Base-by-base conservation (phyloP, 2,113 vertebrate genomes). In the Rhineura floridana region DNA sequence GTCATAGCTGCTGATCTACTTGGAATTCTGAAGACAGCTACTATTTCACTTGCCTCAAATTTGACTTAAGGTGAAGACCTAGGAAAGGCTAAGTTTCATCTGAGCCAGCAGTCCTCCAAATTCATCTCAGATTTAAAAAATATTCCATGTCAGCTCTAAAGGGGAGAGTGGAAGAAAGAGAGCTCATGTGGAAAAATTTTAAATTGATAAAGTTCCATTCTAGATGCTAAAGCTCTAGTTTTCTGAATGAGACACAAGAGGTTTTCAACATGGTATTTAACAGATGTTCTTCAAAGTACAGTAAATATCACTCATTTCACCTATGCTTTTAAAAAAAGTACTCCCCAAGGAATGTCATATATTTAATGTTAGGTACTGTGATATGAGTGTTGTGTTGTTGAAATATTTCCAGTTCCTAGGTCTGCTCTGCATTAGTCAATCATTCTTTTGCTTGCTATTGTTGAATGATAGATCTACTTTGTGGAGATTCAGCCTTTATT, bases 401-500 rank as follows among this genome's bases (percentile, higher is more conserved):
- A 4, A 42, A 10, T 84, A 70, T 91, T 90, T 93, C 88, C 36
- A 72, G 75, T 63, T 80, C 1, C 8, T 73, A n/a, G 39, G 52
- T 36, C 39, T 90, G 39, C 12, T 36, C 39, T 90, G 39, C 12
- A 46, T 82, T 42, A 81, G 77, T 89, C 88, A 92, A 12, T 89
- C 83, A 77, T 89, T 87, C 46, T 78, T 48, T 36, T 15, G 0
- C 36, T 36, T 21, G 23, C 46, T 91, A 70, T 79, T 82, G 72
- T 36, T 83, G 89, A 93, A 25, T 83, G 76, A 94, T 88, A 28
- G 84, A 89, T 87, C 72, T n/a, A 69, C 88, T 76, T 59, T 89
- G 84, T 88, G 85, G 89, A 93, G 92, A 94, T 90, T 92, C 81
- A 83, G 70, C 67, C 88, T 93, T 93, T 91, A 46, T 92, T 92